Evolutionary conservation across 2,888 invertebrate genomes (phyloP).

Genomic region (Diaprepes abbreviatus): DNA sequence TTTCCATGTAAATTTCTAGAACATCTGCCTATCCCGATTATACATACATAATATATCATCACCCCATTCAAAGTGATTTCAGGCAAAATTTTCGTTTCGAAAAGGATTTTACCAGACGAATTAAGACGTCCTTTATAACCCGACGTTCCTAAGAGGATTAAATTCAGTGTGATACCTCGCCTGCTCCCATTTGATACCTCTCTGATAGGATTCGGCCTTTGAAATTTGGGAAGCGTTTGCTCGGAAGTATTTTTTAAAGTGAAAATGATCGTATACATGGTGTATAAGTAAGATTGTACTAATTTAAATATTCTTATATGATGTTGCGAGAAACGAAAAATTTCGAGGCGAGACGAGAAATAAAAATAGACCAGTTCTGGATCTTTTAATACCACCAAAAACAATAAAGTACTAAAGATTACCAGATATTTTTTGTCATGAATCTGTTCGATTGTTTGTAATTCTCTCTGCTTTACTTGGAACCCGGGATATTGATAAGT

Average conservation of each 20-base stretch:
- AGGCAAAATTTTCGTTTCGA: conserved; percentile 42
- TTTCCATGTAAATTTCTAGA: not conserved
- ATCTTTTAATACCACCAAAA: no score
- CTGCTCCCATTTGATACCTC: conserved; percentile 42
- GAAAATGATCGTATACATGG: not conserved
- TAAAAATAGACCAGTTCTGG: no score
- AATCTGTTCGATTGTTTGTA: no score
- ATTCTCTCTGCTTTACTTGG: no score
- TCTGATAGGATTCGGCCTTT: conserved; percentile 21
- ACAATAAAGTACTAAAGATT: no score
- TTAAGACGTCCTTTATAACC: conserved; percentile 45
- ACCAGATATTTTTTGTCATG: no score
- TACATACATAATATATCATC: conserved; percentile 20
- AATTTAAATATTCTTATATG: no score
- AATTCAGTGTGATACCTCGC: conserved; percentile 51
- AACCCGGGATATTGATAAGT: no score
- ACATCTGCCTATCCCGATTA: conserved; percentile 26
- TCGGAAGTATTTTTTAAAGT: conserved; percentile 2
- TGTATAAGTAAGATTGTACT: not conserved
- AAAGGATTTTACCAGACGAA: conserved; percentile 44
- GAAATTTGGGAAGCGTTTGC: conserved; percentile 19
- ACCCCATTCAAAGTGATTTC: conserved; percentile 26
- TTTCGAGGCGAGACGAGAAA: no score
- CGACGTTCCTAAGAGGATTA: conserved; percentile 48
- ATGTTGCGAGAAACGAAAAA: no score